Evolutionary conservation across 2,113 vertebrate species (phyloP), one percentile per base, ranked within the genome.

Genomic region (Sorex araneus): DNA sequence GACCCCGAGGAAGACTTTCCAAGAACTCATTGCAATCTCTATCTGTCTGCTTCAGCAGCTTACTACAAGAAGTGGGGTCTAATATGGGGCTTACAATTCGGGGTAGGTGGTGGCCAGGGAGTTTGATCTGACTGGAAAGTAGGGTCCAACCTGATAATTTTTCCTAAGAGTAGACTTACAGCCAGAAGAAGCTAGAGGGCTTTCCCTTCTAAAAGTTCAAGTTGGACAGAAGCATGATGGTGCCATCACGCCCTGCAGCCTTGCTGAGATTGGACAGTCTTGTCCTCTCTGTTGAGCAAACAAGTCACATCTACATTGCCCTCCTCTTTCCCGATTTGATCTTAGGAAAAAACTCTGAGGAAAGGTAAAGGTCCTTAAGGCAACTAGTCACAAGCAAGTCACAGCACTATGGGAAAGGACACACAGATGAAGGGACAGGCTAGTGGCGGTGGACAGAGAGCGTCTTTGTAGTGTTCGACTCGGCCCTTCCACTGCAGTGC

Each of bases 401-500:
- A 11, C 1, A 85, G 69, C 8, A 4, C 1, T 1, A 0, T 83
- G 23, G 23, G 3, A 60, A 5, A 69, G 21, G 13, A 8, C 11
- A 25, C 16, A 9, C 0, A 54, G 19, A 34, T 19, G 54, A 54
- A 19, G 32, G 73, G 32, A 50, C 27, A 50, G 8, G 30, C 19
- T 28, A 6, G 25, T 27, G 6, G 0, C 10, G 30, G 19, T 0
- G 0, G 15, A 30, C 40, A 89, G 88, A 63, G 64, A 73, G 84
- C 0, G 0, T 2, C 43, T 47, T 15, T 23, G 19, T 19, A n/a
- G 8, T 0, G 0, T 18, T 18, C 2, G 8, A 69, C 4, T 18
- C 2, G 8, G 64, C 4, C 3, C 57, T 64, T 18, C 1, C 19
- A 83, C 76, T 64, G 81, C 40, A 1, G 45, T 0, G 9, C 50